phyloP scores from a whole-genome alignment of 2,888 invertebrate genomes.

The Stenoptilia bipunctidactyla region DNA sequence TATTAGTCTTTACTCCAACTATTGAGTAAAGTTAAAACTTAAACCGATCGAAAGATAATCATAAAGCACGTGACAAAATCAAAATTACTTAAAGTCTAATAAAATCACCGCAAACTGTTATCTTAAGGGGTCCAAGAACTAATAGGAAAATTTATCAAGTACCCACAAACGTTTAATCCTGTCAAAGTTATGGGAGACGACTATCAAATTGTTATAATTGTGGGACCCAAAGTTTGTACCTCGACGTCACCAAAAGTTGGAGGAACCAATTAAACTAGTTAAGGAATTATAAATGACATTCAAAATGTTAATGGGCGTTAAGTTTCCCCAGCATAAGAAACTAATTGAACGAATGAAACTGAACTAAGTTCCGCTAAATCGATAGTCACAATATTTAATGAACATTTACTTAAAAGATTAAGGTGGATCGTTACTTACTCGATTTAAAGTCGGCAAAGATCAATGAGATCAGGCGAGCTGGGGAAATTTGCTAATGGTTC shows the following conservation, averaged over 20 bases:
- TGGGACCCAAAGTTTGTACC: conserved; percentile 41
- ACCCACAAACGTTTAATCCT: conserved; percentile 31
- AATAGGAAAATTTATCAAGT: conserved; percentile 22
- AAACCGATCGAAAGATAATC: too few relatives aligned
- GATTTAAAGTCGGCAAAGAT: too few relatives aligned
- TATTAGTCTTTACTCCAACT: too few relatives aligned
- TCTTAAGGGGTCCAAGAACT: neutral
- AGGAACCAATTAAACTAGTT: conserved; percentile 36
- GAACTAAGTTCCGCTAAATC: neutral
- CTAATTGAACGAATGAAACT: neutral
- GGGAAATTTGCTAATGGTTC: conserved; percentile 31
- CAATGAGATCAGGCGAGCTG: too few relatives aligned
- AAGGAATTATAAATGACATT: conserved; percentile 9
- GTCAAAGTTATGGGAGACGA: conserved; percentile 27
- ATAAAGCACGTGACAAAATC: too few relatives aligned
- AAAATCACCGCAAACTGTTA: neutral
- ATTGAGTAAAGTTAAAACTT: too few relatives aligned
- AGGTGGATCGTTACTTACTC: too few relatives aligned
- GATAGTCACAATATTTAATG: too few relatives aligned
- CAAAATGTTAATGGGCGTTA: conserved; percentile 1
- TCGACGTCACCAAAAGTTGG: conserved; percentile 36
- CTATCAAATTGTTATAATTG: conserved; percentile 48
- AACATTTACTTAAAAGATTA: too few relatives aligned
- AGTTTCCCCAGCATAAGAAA: conserved; percentile 1
- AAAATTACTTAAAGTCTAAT: neutral